Conservation (phyloP, 2,888 invertebrate genomes). For the Agrenia bidenticulata region DNA sequence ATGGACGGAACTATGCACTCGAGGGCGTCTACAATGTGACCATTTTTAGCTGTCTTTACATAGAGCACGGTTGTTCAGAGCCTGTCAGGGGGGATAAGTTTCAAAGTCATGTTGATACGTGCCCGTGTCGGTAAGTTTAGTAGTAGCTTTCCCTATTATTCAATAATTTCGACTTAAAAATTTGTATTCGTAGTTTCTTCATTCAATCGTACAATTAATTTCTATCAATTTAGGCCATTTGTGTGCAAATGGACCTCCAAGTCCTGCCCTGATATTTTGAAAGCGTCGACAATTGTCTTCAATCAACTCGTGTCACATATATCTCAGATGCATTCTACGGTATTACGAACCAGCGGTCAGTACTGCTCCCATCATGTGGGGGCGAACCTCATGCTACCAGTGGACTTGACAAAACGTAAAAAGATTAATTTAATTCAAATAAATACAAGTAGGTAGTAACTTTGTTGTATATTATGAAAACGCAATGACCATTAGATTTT, state of each 20-base stretch:
- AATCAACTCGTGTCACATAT: not conserved
- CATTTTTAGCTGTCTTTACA: not conserved
- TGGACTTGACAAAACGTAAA: no score
- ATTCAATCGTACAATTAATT: no score
- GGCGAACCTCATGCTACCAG: no score
- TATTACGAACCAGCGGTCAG: not conserved
- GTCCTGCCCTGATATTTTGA: no score
- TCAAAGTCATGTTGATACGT: not conserved
- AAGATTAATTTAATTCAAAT: no score
- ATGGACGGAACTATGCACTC: not conserved
- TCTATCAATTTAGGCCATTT: no score
- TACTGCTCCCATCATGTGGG: slow-evolving; percentile 1
- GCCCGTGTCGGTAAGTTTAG: not conserved
- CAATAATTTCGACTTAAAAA: not conserved
- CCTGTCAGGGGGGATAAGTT: not conserved
- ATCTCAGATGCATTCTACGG: not conserved
- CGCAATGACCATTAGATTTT: not conserved
- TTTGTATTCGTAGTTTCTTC: no score
- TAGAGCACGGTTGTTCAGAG: not conserved
- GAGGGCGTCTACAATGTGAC: not conserved
- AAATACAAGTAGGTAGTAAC: no score
- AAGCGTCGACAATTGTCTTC: no score
- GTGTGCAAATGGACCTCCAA: no score
- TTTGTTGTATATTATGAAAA: no score
- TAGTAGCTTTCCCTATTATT: not conserved